Percentiles rank a stretch among this genome's conserved stretches.
phyloP scores from a whole-genome alignment of 2,888 invertebrate genomes.

The Ptychoptera contaminata region DNA sequence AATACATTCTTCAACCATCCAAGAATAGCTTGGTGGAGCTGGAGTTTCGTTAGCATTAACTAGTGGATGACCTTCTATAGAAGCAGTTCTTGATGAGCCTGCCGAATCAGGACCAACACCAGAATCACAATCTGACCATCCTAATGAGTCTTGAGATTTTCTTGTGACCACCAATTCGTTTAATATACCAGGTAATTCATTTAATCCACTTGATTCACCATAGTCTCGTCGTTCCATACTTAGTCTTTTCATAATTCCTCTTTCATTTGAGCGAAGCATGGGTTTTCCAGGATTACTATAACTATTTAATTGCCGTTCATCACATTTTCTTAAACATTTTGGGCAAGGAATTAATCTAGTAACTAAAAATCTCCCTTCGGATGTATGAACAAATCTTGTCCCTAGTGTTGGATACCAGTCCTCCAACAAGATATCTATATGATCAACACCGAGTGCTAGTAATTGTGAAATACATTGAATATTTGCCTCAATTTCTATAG shows the following conservation, averaged over 20 bases:
- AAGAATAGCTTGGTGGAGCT: constrained; percentile 44
- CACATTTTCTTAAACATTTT: constrained; percentile 50
- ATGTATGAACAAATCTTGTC: constrained; percentile 93
- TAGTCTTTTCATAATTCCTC: constrained; percentile 2
- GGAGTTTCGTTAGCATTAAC: constrained; percentile 27
- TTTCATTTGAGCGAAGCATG: constrained; percentile 8
- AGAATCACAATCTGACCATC: constrained; percentile 66
- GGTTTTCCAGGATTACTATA: constrained; percentile 20
- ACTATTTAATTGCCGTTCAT: constrained; percentile 5
- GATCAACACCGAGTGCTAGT: constrained; percentile 79
- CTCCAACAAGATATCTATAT: constrained; percentile 88
- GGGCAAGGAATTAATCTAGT: constrained; percentile 89
- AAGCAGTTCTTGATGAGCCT: constrained; percentile 68
- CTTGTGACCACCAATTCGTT: constrained; percentile 11
- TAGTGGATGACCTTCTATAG: constrained; percentile 58
- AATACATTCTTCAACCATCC: constrained; percentile 95
- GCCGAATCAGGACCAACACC: constrained; percentile 72
- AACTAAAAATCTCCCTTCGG: constrained; percentile 86
- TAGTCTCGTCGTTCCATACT: constrained; percentile 5
- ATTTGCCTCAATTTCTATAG: constrained; percentile 58
- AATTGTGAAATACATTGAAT: constrained; percentile 66
- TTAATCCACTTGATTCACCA: constrained; percentile 23
- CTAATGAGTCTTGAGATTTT: constrained; percentile 48
- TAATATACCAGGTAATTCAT: constrained; percentile 10
- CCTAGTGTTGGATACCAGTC: constrained; percentile 98